Evolutionary conservation across 2,113 vertebrate species (phyloP).

Genomic region (Pangasianodon gigas): DNA sequence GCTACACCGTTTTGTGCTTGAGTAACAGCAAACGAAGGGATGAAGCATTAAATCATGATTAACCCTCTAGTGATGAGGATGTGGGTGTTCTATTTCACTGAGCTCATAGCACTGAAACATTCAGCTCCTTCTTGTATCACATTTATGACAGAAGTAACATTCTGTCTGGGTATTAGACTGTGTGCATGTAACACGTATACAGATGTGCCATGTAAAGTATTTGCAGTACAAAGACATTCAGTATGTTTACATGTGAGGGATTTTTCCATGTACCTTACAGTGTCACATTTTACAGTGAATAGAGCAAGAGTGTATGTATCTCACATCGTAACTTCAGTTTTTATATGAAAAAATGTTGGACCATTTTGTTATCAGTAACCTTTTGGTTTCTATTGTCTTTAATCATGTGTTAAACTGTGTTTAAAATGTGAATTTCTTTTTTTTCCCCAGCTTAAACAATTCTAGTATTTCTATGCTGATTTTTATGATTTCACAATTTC

Average conservation of each 20-base stretch:
- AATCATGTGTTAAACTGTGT: slow-evolving; percentile 27
- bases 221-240: slow-evolving; percentile 54
- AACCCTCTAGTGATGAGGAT: background rate
- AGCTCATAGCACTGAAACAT: slow-evolving; percentile 56
- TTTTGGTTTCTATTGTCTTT: slow-evolving; percentile 37
- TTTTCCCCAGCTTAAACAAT: background rate
- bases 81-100: background rate
- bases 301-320: background rate
- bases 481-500: slow-evolving; percentile 6
- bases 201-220: slow-evolving; percentile 39
- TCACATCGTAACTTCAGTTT: slow-evolving; percentile 37
- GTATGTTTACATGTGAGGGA: slow-evolving; percentile 57
- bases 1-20: background rate
- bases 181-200: slow-evolving; percentile 24
- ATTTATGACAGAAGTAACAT: background rate
- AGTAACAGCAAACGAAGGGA: slow-evolving; percentile 34
- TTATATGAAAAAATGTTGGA: slow-evolving; percentile 34
- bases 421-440: slow-evolving; percentile 29
- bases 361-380: slow-evolving; percentile 42
- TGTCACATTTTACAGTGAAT: slow-evolving; percentile 49
- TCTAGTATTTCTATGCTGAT: background rate
- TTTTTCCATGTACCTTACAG: slow-evolving; percentile 47
- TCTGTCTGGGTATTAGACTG: background rate
- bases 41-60: background rate
- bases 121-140: background rate